Conservation (phyloP, 2,797 vertebrate genomes). For the Syndactyla subalaris region DNA sequence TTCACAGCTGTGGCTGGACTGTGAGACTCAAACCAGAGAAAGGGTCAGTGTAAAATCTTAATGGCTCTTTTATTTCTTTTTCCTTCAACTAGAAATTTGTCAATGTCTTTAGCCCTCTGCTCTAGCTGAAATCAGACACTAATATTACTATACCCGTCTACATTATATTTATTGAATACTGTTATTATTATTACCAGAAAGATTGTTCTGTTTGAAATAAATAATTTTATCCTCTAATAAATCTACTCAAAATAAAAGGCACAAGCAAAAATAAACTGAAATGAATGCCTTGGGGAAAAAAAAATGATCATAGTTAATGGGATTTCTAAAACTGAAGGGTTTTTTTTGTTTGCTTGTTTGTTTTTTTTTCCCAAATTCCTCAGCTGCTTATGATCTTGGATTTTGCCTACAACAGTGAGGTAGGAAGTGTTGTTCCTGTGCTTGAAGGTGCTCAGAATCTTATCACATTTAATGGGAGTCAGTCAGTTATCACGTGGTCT, state of each 20-base stretch:
- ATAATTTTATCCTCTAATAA: not conserved
- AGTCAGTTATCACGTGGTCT: not conserved
- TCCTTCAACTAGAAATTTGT: not conserved
- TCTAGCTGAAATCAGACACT: not conserved
- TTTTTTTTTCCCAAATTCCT: not conserved
- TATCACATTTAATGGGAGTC: not conserved
- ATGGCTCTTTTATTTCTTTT: fast-evolving
- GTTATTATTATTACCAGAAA: not conserved
- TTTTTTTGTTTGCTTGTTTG: too few relatives aligned
- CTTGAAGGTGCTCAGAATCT: not conserved
- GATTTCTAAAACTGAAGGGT: not conserved
- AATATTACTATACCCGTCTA: not conserved
- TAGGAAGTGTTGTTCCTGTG: not conserved
- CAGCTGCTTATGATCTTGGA: not conserved
- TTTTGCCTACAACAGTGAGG: not conserved
- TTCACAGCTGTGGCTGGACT: not conserved
- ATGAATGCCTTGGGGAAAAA: not conserved
- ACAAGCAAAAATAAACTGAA: not conserved
- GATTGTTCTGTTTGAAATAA: not conserved
- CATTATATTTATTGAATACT: not conserved
- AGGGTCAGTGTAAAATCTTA: not conserved
- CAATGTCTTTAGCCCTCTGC: not conserved
- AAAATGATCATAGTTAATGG: not conserved
- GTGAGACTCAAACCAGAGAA: not conserved
- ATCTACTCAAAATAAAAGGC: not conserved